Evolutionary conservation across 2,113 vertebrate genomes (phyloP), one percentile per base, ranked within the genome.

Genomic region (Tragelaphus imberbis): DNA sequence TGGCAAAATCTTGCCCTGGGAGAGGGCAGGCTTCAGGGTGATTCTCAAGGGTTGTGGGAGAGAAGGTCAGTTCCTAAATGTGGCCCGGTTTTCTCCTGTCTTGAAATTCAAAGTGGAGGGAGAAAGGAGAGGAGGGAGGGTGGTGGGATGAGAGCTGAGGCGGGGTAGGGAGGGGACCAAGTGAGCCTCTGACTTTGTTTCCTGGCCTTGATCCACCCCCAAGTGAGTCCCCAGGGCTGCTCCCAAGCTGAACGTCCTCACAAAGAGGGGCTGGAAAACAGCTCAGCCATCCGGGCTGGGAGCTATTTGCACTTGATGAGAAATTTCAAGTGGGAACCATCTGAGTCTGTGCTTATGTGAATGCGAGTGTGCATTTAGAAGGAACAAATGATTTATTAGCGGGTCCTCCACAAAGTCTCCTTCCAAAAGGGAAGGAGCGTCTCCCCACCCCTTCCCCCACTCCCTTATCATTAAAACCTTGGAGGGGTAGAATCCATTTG

Each of bases 321-420:
- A 98, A 98, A 97, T 98, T 98, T 98, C 97, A 97, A 98, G 98
- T 97, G 98, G 98, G 89, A 97, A 40, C 93, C 96, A 85, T 97
- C 81, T 85, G 94, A 98, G 95, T 97, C n/a, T 0, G 90, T 63
- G 12, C 87, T 97, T 89, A 49, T 51, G 86, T n/a, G n/a, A 97
- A 91, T 9, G 94, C 1, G 19, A 97, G 96, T 79, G 93, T 82
- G 25, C 81, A 90, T 88, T 97, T 96, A 97, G 97, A 98, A 97
- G 92, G 97, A 98, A 97, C 95, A 97, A 98, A 97, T 96, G 98
- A 96, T 96, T 98, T 98, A 97, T 97, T 94, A 75, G 0, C 47
- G 8, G 27, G 96, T 95, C 55, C 77, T 94, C 94, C 1, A 12
- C 92, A 90, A 97, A 96, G 97, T 97, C 94, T 65, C 0, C 0